Evolutionary conservation across 2,113 vertebrate species (phyloP), one percentile per base, ranked within the genome.

Genomic region (Lagopus muta): DNA sequence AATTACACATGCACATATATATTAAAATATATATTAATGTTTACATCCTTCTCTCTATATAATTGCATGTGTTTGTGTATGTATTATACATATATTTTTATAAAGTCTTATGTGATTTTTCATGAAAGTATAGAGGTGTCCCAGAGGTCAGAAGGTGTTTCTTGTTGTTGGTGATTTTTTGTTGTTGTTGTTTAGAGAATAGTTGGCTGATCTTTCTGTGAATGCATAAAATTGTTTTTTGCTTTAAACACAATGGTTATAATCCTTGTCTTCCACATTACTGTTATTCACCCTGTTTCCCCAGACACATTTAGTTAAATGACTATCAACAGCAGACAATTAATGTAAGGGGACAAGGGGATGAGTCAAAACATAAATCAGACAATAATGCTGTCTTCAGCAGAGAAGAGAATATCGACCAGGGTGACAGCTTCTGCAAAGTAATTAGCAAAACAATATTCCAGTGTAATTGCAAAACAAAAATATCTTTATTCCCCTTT

Each of bases 361-460:
- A 96, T 95, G 93, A 95, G 86, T 94, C 76, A 94, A 97, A 96
- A 94, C 85, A 96, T 96, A 96, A 96, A 97, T 97, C 94, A 96
- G 92, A 86, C 82, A 92, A 87, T 95, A 95, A 95, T 79, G 60
- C 91, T 95, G 93, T 89, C 89, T 95, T 96, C 93, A 96, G 95
- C 94, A 95, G 80, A 82, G 94, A 86, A 88, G 78, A 92, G 72
- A 36, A 10, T 96, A 97, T 97, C 58, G 96, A 97, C 95, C 83
- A 88, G 50, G 38, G n/a, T 94, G 93, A 96, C 89, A 94, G 69
- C 47, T 80, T 95, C 73, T 96, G 94, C 80, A 92, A 96, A 95
- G 93, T 97, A 96, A 97, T 97, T 97, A 97, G 96, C 89, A 93
- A 91, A 91, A 36, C 67, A 93, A 78, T 78, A 85, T 94, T 96